Evolutionary conservation across 2,113 vertebrate genomes (phyloP), one percentile per base, ranked within the genome.

Genomic region (Mormoops blainvillei): DNA sequence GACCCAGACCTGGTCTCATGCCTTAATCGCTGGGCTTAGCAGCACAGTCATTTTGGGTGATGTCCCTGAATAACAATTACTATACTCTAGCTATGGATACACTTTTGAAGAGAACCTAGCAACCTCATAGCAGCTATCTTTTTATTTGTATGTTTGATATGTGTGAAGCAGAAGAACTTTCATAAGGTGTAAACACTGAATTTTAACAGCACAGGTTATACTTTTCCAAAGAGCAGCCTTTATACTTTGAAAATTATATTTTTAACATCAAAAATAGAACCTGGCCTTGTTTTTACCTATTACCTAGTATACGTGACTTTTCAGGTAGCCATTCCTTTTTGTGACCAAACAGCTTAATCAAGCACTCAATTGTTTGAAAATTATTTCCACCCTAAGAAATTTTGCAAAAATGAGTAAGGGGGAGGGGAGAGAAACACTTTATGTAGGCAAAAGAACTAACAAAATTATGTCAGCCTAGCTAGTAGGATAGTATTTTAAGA

Each of bases 231-330:
- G 19, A 77, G 1, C 85, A 58, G 58, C 45, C 12, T 45, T 67
- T 65, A 45, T 7, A 70, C 33, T 87, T 90, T 83, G 33, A 52
- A 91, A 78, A 84, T 48, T 74, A 43, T 38, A 18, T 80, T 90
- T 81, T 67, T 85, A 95, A 83, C 63, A n/a, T 87, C 16, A 92
- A 91, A 93, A 90, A 77, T 52, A 74, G 61, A 95, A 67, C 2
- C 48, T 50, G 12, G 16, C 5, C 24, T 76, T 87, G 24, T 31
- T n/a, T 76, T 74, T 58, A 80, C 26, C 7, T 48, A n/a, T 74
- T 58, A 80, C 26, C 7, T 48, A n/a, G 12, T 48, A 48, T 68
- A 43, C 10, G 68, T 1, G 18, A 61, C 1, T 50, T 78, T 92
- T 70, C 22, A 87, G 41, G 87, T 70, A 86, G 12, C 3, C 12